Base-by-base conservation (phyloP, 2,888 invertebrate species). In the Pyrocoelia pectoralis region DNA sequence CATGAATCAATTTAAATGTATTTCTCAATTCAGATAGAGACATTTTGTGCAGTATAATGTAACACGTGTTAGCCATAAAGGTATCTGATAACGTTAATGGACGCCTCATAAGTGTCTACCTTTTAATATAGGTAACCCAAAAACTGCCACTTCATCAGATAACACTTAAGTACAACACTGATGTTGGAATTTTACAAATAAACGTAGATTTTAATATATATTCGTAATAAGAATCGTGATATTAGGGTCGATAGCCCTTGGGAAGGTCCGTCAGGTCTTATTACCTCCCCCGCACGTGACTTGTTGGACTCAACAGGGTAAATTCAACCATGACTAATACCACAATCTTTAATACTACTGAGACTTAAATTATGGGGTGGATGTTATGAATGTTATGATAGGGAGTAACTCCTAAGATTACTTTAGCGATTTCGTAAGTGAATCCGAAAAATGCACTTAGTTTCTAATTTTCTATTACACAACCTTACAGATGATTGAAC, bases 251-350 rank as follows among this genome's bases (percentile, higher is more conserved):
- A 12, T 43, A 52, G 56, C 67, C 62, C 64, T 58, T 43, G 64
- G 65, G 68, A 67, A 43, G 57, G 56, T 59, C 64, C 61, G 72
- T 72, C 72, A 67, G 66, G 68, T 70, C 70, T 68, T 66, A 70
- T 72, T 72, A 72, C 70, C 66, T 68, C 59, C 60, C 62, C 62
- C 64, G 57, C 66, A 68, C 68, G 69, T 70, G 68, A 67, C 68
- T 56, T 52, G 48, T 41, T 43, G 56, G 51, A 56, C 61, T 41
- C 58, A 50, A 66, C 61, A 66, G 52, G 54, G 63, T 60, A 68
- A 64, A 68, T 41, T 59, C 56, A 57, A 56, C 68, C 61, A 68
- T 68, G 68, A 68, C 66, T 68, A 68, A 68, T 68, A 58, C 66
- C 56, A 40, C 62, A 61, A 66, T 66, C 60, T 63, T 63, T 66